Conservation (phyloP, 2,888 invertebrate species). For the Taphrorychus bicolor region DNA sequence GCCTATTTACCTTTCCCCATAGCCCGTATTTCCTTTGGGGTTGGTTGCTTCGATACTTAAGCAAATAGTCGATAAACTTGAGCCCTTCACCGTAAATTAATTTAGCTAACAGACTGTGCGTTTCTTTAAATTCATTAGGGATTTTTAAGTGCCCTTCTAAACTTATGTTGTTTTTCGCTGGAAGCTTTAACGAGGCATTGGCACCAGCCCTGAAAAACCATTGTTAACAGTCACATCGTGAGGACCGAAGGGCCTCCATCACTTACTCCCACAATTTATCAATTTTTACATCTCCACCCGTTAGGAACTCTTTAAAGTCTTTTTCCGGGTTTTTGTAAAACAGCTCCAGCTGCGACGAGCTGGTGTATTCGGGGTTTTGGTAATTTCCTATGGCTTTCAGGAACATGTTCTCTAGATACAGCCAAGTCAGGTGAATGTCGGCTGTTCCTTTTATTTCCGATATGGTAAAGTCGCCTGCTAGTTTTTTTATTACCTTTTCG, state of each 20-base stretch:
- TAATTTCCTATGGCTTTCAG: conserved; percentile 60
- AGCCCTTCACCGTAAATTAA: conserved; percentile 58
- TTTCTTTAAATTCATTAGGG: conserved; percentile 70
- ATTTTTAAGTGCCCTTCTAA: conserved; percentile 65
- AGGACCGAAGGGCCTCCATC: background rate
- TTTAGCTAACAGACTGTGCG: conserved; percentile 66
- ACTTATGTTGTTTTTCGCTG: conserved; percentile 63
- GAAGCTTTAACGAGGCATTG: conserved; percentile 62
- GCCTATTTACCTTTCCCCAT: conserved; percentile 64
- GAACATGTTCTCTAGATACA: conserved; percentile 63
- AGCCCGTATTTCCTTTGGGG: conserved; percentile 65
- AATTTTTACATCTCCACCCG: conserved; percentile 65
- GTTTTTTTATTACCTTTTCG: background rate
- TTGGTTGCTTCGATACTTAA: conserved; percentile 65
- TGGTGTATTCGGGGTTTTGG: conserved; percentile 54
- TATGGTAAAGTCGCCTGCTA: conserved; percentile 55
- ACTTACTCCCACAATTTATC: conserved; percentile 65
- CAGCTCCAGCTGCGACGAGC: conserved; percentile 59
- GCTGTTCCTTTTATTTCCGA: conserved; percentile 60
- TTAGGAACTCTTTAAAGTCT: conserved; percentile 60
- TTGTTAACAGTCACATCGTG: background rate
- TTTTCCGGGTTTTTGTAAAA: conserved; percentile 65
- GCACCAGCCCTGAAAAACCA: conserved; percentile 46
- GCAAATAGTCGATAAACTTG: conserved; percentile 59
- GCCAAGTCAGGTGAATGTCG: conserved; percentile 63